Conservation (phyloP, 2,888 invertebrate genomes). For the Drosophila anomelani region DNA sequence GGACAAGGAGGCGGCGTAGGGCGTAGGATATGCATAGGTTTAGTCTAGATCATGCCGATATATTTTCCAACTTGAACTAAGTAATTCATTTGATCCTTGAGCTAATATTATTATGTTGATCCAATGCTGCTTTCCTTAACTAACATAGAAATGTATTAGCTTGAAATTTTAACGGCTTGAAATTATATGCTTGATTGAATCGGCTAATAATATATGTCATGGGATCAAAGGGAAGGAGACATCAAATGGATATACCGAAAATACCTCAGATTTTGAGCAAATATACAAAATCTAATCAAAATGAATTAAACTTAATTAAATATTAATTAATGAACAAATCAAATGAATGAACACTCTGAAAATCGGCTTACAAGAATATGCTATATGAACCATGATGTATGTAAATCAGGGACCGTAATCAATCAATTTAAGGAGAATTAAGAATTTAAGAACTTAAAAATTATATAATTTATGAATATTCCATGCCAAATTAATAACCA, state of each 20-base stretch:
- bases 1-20: conserved; percentile 1
- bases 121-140: neutral
- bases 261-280: neutral
- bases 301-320: too few species aligned
- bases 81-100: neutral
- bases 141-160: neutral
- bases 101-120: neutral
- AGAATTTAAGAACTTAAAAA: too few species aligned
- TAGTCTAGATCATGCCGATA: conserved; percentile 2
- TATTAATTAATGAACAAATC: too few species aligned
- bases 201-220: neutral
- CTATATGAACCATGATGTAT: neutral
- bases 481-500: too few species aligned
- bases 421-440: too few species aligned
- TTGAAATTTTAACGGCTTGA: too few species aligned
- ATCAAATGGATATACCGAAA: neutral
- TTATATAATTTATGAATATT: too few species aligned
- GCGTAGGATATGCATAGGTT: conserved; percentile 26
- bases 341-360: neutral
- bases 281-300: neutral
- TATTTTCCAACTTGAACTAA: neutral
- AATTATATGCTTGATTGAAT: neutral
- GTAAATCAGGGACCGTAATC: neutral
- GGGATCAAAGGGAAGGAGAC: neutral
- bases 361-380: neutral